Evolutionary conservation across 2,888 invertebrate species (phyloP), one percentile per base, ranked within the genome.

Genomic region (Sisyra nigra): DNA sequence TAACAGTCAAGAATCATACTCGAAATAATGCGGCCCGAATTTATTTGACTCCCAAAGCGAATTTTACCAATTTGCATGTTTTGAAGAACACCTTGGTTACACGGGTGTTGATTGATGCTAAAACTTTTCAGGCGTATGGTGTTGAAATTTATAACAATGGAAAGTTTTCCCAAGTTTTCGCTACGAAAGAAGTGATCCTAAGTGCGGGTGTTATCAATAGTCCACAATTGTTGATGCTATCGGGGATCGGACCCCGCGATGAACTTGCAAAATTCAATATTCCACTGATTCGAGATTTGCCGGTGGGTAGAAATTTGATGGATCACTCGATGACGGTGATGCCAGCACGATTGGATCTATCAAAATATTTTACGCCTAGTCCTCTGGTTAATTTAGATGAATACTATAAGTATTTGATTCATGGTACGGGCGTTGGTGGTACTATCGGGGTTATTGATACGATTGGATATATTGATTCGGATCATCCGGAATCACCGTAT

Each of bases 211-310:
- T 79, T 2, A 71, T 81, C 48, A 77, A 78, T 55, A 69, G 74
- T 3, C 86, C 89, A 0, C 88, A 89, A 54, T 57, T 91, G 6
- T 67, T 89, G 6, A 80, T 88, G 84, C 57, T 80, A 32, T 74
- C 74, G 9, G 79, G 79, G 1, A 60, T 75, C 10, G 65, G 69
- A 2, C 68, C 68, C 0, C 59, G 57, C 41, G 58, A 61, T 42
- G 65, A 68, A 45, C 53, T 69, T 3, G 49, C 54, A 41, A 50
- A 55, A 38, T 48, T 59, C 24, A 55, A 57, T 3, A 62, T 66
- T 39, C 62, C 63, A 2, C 60, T 68, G 0, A 53, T 81, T 29
- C 57, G 61, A 36, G 64, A 71, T 51, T 52, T 67, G 3, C 65
- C 63, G 39, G 71, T 72, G 1, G 72, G 72, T 4, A 58, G 62